phyloP scores from a whole-genome alignment of 2,888 invertebrate species.

The Drosophila emarginata region DNA sequence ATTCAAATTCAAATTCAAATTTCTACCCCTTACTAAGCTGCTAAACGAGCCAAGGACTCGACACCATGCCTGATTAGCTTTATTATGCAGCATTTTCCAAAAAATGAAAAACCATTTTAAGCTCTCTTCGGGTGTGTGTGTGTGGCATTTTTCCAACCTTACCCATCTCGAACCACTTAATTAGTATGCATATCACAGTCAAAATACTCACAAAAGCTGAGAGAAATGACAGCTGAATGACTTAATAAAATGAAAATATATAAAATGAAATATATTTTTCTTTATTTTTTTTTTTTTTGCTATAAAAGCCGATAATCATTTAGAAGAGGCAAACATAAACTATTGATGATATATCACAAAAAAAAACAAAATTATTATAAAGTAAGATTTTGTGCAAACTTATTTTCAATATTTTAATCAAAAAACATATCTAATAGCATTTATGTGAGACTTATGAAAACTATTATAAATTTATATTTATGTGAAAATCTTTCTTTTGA shows the following conservation, averaged over 20 bases:
- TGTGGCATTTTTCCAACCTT: not conserved
- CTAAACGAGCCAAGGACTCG: constrained; percentile 24
- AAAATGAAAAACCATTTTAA: constrained; percentile 63
- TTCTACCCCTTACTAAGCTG: constrained; percentile 41
- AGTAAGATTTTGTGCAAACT: too few species aligned
- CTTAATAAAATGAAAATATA: constrained; percentile 6
- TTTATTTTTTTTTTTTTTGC: not conserved
- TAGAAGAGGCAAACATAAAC: not conserved
- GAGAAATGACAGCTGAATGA: constrained; percentile 24
- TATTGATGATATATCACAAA: not conserved
- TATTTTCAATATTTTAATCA: too few species aligned
- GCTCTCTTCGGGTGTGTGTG: constrained; percentile 24
- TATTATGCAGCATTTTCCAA: constrained; percentile 63
- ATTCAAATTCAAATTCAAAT: constrained; percentile 45
- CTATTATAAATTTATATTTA: too few species aligned
- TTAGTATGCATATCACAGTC: constrained; percentile 71
- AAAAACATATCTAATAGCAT: too few species aligned
- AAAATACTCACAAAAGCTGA: constrained; percentile 10
- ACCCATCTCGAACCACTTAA: constrained; percentile 36
- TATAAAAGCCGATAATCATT: not conserved
- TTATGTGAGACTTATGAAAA: too few species aligned
- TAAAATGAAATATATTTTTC: not conserved
- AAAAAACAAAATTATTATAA: too few species aligned
- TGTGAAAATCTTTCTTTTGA: too few species aligned
- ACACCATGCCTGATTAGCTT: constrained; percentile 66